Base-by-base conservation (phyloP, 2,113 vertebrate species). In the Rhineura floridana region DNA sequence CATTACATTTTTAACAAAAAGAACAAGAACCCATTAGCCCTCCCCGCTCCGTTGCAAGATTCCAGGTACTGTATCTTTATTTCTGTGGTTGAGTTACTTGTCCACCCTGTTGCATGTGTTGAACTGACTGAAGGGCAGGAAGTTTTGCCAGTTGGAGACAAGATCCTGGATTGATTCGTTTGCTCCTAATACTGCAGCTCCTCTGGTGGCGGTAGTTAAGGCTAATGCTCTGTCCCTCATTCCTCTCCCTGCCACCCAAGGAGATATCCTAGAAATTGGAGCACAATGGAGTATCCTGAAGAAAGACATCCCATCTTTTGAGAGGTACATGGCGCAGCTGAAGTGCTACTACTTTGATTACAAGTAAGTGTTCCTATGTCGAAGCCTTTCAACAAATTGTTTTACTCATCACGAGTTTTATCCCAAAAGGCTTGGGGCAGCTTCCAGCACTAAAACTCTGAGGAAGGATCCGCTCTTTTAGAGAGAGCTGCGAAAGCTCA, bases 301-400 rank as follows among this genome's bases (percentile, higher is more conserved):
- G 95, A 99, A 98, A 91, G 98, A 99, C 95, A 99, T 99, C 93
- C 98, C 98, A 0, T 98, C 98, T 50, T 99, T 98, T 90, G 98
- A 98, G 93, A 96, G 98, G 95, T 99, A 99, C 94, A 98, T 99
- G 98, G 98, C 98, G 2, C 98, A 99, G 93, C 97, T 99, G 33
- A 99, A 99, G 89, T 99, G 98, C 94, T 99, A 99, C 95, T 99
- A 99, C 95, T 99, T 99, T 92, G 98, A 99, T 93, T 99, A 99
- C 97, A 98, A 98, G 98, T 99, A 97, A 97, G 96, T 70, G 21
- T 11, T 13, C 46, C 4, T 30, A 33, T 33, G 42, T 48, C 39
- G 19, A 7, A 23, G 19, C 21, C 30, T 33, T n/a, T 19, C 9
- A 62, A 7, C 2, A 36, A 9, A 15, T 44, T 69, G 10, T 25